These are phyloP conservation scores for Tillus elongatus DNA, from an alignment of 2,888 invertebrate genomes.

Conservation along the genomic window DNA sequence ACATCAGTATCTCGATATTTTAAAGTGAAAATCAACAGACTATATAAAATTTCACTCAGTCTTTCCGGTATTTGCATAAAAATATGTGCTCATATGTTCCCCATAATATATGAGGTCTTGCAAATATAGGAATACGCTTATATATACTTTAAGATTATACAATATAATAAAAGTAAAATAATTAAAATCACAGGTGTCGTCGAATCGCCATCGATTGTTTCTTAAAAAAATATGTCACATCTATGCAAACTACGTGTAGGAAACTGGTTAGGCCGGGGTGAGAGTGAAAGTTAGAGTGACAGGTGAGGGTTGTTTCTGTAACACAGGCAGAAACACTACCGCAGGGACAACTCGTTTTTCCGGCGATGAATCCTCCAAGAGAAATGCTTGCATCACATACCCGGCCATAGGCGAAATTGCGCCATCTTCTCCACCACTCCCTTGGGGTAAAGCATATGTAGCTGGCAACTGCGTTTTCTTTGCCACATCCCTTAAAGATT, in stretches of 20 bases:
- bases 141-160: conserved; percentile 33
- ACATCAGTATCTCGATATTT: conserved; percentile 42
- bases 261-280: conserved; percentile 70
- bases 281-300: conserved; percentile 87
- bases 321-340: conserved; percentile 88
- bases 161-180: conserved; percentile 39
- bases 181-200: conserved; percentile 47
- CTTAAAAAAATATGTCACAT: conserved; percentile 42
- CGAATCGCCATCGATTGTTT: conserved; percentile 42
- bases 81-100: conserved; percentile 44
- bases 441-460: conserved; percentile 56
- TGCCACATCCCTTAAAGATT: conserved; percentile 46
- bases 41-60: conserved; percentile 47
- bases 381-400: conserved; percentile 89
- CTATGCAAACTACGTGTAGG: conserved; percentile 37
- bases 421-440: conserved; percentile 19
- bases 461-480: conserved; percentile 50
- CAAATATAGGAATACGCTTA: conserved; percentile 39
- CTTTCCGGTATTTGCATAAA: conserved; percentile 47
- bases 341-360: conserved; percentile 71
- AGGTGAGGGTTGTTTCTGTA: conserved; percentile 74
- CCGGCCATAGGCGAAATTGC: conserved; percentile 20
- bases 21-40: conserved; percentile 45
- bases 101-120: conserved; percentile 42
- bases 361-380: conserved; percentile 56